A percentile compares a stretch with the other conserved stretches of the same genome.
phyloP scores from a whole-genome alignment of 1,140 invertebrate genomes.

The Druon quercuslanigerum region DNA sequence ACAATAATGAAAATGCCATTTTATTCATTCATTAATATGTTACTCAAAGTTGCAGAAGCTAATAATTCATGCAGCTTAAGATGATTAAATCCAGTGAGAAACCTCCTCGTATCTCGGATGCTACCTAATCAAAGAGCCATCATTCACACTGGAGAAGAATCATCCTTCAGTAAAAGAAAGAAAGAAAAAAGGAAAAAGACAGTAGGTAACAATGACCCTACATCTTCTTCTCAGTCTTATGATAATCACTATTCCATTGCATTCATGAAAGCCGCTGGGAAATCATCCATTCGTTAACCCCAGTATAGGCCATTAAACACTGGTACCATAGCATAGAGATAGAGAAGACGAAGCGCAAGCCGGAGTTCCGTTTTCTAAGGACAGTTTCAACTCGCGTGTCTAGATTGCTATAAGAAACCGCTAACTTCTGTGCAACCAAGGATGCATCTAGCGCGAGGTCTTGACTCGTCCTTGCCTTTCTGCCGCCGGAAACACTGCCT shows the following conservation, averaged over 20 bases:
- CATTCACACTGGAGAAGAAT: constrained; percentile 4
- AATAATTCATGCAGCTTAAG: too few species aligned
- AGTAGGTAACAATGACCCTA: constrained; percentile 20
- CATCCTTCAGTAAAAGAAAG: constrained; percentile 20
- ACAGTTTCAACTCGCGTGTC: constrained; percentile 17
- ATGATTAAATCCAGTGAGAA: not conserved
- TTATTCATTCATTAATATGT: too few species aligned
- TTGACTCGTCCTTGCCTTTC: constrained; percentile 67
- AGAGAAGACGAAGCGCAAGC: constrained; percentile 14
- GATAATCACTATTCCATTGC: constrained; percentile 24
- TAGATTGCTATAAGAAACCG: constrained; percentile 47
- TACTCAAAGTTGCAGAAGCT: too few species aligned
- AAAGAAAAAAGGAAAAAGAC: not conserved
- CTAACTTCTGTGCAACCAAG: constrained; percentile 69
- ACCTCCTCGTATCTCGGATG: not conserved
- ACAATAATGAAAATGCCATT: not conserved
- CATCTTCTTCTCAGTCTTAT: constrained; percentile 26
- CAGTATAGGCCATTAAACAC: constrained; percentile 24
- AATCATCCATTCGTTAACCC: constrained; percentile 28
- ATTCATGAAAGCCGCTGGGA: constrained; percentile 23
- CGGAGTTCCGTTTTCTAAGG: constrained; percentile 25
- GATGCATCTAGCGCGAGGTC: constrained; percentile 74
- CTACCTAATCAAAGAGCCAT: not conserved
- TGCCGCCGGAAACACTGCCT: constrained; percentile 66
- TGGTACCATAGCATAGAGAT: not conserved